Evolutionary conservation across 2,797 vertebrate species (phyloP), one percentile per base, ranked within the genome.

Genomic region (Coendou prehensilis): DNA sequence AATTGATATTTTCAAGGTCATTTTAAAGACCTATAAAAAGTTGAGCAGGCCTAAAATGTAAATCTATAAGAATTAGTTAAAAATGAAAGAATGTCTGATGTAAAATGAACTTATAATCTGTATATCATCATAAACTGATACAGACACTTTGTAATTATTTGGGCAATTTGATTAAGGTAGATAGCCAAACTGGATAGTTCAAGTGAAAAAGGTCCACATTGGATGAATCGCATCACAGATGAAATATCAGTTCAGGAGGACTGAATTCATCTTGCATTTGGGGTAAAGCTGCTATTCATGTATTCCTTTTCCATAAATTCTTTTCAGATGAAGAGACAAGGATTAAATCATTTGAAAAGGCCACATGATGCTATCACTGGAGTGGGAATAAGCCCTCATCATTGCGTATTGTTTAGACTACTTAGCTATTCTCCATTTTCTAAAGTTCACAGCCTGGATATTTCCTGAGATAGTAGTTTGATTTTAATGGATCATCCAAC

Each of bases 251-350:
- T 17, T 78, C 33, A n/a, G 67, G 59, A 81, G 33, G 15, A 89
- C 26, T 67, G 5, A 71, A 69, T 87, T 18, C 6, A 50, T 54
- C 23, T 85, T 91, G 69, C 14, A 23, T 47, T 71, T 97, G n/a
- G 45, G 71, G 28, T 59, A 73, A 67, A 47, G 1, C 15, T 82
- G 41, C 7, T 78, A 59, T 64, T 93, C 67, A 64, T 85, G n/a
- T 61, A 50, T 76, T 81, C 26, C 5, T 89, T 84, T 80, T 80
- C 92, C 28, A 71, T 20, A 37, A 84, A 33, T 10, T 85, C 56
- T 92, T 94, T 94, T 90, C 63, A 95, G 50, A 79, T 85, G 78
- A 71, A 83, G n/a, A 33, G 33, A 88, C 47, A 94, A 30, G 76
- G 80, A 83, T 57, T 18, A 95, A 85, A 75, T 92, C 23, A 75